Base-by-base conservation (phyloP, 2,113 vertebrate genomes). In the Eudyptes chrysolophus region DNA sequence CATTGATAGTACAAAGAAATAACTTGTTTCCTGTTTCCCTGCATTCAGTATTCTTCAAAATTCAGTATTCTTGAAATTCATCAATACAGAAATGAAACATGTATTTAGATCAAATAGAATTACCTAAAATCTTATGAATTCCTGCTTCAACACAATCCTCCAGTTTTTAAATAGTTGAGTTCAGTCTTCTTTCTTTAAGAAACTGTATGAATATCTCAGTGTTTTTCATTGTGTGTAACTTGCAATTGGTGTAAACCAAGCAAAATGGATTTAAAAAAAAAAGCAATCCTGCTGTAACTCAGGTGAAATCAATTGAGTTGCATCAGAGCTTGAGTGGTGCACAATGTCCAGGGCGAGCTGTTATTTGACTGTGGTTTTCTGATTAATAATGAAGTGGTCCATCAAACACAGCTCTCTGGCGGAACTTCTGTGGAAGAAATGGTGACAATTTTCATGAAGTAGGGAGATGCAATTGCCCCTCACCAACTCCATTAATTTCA, bases 221-320 rank as follows among this genome's bases (percentile, higher is more conserved):
- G 7, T 36, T 92, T 92, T 84, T 51, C 21, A 30, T 46, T 69
- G 22, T 1, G 6, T 65, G 32, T 36, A 44, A 44, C 13, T 57
- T 75, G 21, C 12, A 78, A 48, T 25, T 82, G 13, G 17, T 25
- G 4, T 22, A 78, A 84, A 74, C 2, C 3, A 74, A 61, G 5
- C 0, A 57, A 71, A 86, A 80, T n/a, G 0, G 0, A n/a, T 71
- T 84, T 38, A 0, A 3, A 40, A 76, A 72, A 40, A 3, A 18
- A 9, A 48, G 0, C 6, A 61, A 21, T 58, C 29, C 13, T 80
- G 1, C 14, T 89, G 17, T 65, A 77, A 38, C 16, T 58, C 29
- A n/a, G 40, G 2, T 82, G 18, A 65, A 16, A 29, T 61, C 25
- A 62, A 13, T 7, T 58, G 18, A 66, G 8, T 29, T 65, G 36